These are phyloP conservation scores for Sorex maritimensis DNA, from an alignment of 2,797 vertebrate species.

Conservation along the genomic window DNA sequence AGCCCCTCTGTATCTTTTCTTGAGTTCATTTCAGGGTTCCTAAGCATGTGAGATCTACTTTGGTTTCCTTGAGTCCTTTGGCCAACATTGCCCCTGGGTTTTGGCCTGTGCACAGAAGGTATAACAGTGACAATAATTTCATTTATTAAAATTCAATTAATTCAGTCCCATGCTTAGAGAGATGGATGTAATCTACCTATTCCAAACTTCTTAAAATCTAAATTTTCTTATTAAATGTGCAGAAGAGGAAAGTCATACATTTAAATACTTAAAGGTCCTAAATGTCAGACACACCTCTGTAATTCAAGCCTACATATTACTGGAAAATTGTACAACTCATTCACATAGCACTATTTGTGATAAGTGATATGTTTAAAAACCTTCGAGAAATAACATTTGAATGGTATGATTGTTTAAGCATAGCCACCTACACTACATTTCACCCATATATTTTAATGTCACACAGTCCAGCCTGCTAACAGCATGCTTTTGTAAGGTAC, in stretches of 20 bases:
- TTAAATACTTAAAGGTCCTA: constrained; percentile 15
- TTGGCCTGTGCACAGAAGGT: too few relatives aligned
- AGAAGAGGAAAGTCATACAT: constrained; percentile 36
- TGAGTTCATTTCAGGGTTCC: neutral
- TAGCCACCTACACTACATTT: neutral
- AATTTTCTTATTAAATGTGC: constrained; percentile 29
- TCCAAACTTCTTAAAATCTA: constrained; percentile 53
- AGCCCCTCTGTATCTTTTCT: constrained; percentile 4
- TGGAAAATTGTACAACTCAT: constrained; percentile 30
- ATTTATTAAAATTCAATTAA: neutral
- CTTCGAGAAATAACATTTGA: neutral
- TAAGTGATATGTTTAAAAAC: constrained; percentile 26
- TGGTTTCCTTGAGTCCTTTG: too few relatives aligned
- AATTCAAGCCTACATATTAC: constrained; percentile 17
- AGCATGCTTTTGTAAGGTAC: neutral
- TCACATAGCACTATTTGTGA: constrained; percentile 65
- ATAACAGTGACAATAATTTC: too few relatives aligned
- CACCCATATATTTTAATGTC: too few relatives aligned
- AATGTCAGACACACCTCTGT: neutral
- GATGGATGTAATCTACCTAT: constrained; percentile 2
- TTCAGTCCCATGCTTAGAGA: constrained; percentile 18
- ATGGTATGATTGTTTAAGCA: neutral
- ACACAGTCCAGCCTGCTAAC: too few relatives aligned
- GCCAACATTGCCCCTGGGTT: too few relatives aligned
- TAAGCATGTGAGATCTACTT: too few relatives aligned